Percentiles rank a stretch among this genome's conserved stretches.
phyloP scores from a whole-genome alignment of 2,113 vertebrate genomes.

The Psephotus haematonotus region DNA sequence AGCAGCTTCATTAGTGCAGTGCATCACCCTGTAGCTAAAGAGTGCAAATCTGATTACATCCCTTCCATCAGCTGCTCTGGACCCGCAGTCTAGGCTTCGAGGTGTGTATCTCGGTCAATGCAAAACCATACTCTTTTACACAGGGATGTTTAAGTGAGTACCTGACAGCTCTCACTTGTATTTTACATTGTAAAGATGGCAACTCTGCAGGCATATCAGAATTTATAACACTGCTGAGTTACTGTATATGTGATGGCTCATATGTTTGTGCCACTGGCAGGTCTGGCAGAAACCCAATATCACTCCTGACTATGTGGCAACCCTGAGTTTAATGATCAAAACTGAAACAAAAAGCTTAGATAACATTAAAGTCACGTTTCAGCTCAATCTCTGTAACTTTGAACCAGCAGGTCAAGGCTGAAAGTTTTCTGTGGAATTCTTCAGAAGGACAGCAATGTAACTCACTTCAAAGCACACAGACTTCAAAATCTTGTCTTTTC shows the following conservation, averaged over 20 bases:
- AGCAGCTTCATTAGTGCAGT: neutral
- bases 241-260: neutral
- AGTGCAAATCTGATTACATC: neutral
- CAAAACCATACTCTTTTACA: neutral
- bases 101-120: neutral
- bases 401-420: slow-evolving; percentile 28
- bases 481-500: neutral
- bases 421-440: neutral
- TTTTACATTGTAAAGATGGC: neutral
- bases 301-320: slow-evolving; percentile 26
- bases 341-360: slow-evolving; percentile 55
- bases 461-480: neutral
- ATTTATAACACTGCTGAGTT: neutral
- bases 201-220: neutral
- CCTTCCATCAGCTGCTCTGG: neutral
- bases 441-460: neutral
- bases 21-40: neutral
- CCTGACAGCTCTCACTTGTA: neutral
- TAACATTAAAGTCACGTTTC: slow-evolving; percentile 35
- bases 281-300: slow-evolving; percentile 28
- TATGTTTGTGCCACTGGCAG: neutral
- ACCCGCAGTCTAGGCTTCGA: neutral
- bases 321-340: slow-evolving; percentile 37
- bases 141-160: neutral
- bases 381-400: slow-evolving; percentile 22